Base-by-base conservation (phyloP, 1,140 invertebrate species). In the Eriosoma lanigerum region DNA sequence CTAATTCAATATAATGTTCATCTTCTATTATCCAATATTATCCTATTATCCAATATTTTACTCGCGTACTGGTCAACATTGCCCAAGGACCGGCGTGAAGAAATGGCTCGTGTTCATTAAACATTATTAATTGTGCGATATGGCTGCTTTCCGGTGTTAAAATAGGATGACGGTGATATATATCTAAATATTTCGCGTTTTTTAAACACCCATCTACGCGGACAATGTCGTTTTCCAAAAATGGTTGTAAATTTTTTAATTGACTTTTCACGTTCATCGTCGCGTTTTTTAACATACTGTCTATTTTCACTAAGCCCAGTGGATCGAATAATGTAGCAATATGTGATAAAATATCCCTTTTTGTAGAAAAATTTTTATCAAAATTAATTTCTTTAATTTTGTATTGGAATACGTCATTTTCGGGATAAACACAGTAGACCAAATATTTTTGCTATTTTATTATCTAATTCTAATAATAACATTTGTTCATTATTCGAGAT, bases 251-350 rank as follows among this genome's bases (percentile, higher is more conserved):
- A 26, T 26, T 21, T 12, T 26, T 13, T 29, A 62, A 62, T 62
- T 62, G 26, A 62, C 60, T 62, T 62, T 62, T 62, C 24, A 26
- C 15, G 12, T 21, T 26, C 17, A 62, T 12, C 8, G 1, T 15
- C 12, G 12, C 6, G 12, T 29, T 29, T 26, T 62, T 62, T 12
- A 10, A 29, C 29, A 62, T 29, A 62, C 17, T 6, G 1, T 62
- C 29, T 26, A 62, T 62, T 32, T 62, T 78, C 1, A 85, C 13
- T 8, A 84, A 81, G 3, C 84, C 84, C 15, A 85, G 29, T 17
- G 84, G 85, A 81, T 85, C 84, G 62, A 82, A 85, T 17, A 85
- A 73, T 29, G 68, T 81, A 8, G 83, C 76, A 62, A 84, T 83
- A 26, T 81, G 62, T 19, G 70, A 81, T 12, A 82, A 58, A 26